phyloP scores from a whole-genome alignment of 1,140 invertebrate genomes.

The Pollicipes pollicipes region DNA sequence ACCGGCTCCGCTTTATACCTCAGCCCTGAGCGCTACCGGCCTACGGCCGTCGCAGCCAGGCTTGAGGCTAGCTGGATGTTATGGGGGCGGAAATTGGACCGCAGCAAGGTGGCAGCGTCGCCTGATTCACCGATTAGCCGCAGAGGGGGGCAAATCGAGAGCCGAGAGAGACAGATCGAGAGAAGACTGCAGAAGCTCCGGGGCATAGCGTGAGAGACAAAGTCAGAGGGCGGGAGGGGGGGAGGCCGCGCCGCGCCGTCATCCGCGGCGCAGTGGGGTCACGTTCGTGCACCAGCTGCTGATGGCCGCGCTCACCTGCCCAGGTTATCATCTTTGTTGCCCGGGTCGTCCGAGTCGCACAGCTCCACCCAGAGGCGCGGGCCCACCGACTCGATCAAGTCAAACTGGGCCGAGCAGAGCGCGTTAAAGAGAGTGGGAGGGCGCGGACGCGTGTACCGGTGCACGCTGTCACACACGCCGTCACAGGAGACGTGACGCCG shows the following conservation, averaged over 20 bases:
- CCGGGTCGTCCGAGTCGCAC: constrained; percentile 61
- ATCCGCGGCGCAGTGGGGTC: neutral
- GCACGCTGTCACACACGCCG: neutral
- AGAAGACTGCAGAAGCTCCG: neutral
- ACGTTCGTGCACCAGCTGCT: too few relatives aligned
- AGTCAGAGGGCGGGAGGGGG: neutral
- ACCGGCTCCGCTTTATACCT: too few relatives aligned
- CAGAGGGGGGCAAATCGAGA: too few relatives aligned
- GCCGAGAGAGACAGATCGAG: neutral
- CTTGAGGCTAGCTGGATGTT: too few relatives aligned
- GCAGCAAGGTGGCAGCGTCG: too few relatives aligned
- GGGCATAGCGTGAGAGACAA: neutral
- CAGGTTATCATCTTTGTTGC: constrained; percentile 59
- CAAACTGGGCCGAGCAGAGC: constrained; percentile 21
- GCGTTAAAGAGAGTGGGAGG: too few relatives aligned
- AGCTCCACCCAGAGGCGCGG: constrained; percentile 57
- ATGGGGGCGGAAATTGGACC: too few relatives aligned
- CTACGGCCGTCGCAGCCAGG: too few relatives aligned
- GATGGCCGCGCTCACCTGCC: constrained; percentile 46
- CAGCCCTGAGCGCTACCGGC: too few relatives aligned
- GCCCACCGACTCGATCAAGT: constrained; percentile 37
- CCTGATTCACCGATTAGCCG: too few relatives aligned
- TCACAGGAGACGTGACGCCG: neutral
- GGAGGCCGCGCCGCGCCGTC: too few relatives aligned
- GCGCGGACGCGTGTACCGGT: neutral